Base-by-base conservation (phyloP, 2,797 vertebrate genomes). In the Sebastes dallii region DNA sequence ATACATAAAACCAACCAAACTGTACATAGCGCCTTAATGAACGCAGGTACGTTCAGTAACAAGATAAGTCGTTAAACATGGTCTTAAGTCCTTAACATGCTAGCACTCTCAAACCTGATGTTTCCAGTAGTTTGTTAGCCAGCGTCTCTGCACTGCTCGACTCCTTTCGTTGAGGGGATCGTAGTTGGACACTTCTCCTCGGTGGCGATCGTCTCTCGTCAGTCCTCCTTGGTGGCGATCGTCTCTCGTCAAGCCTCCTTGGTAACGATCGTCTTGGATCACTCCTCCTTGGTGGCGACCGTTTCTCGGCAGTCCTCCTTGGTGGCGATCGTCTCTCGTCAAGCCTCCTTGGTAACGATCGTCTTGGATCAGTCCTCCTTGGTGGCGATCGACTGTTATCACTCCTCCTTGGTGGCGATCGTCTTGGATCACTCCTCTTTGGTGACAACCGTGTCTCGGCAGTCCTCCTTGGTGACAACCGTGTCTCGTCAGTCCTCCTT, bases 41-140 rank as follows among this genome's bases (percentile, higher is more conserved):
- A 36, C 11, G 34, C 34, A 36, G 10, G 52, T 55, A 22, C 52
- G 18, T 9, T 10, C 11, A n/a, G 10, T 39, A 1, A 22, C 8
- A 30, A 39, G 12, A 12, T 4, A 36, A 3, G 2, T 66, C 7
- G 39, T 22, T 22, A 66, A 69, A 34, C 4, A 8, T 8, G 4
- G 9, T 30, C 36, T 46, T 20, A 14, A 34, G 12, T 27, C 5
- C 12, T 66, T 25, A 6, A 60, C 54, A 72, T 14, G 3, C 29
- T 66, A 29, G 3, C 1, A n/a, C 9, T 70, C 8, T 73, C 87
- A 61, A 72, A 96, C 95, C 94, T 91, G 95, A 85, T 25, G 90
- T 88, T 81, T 95, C 78, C 58, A 96, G 87, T 7, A 96, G 80
- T 61, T 89, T 94, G 84, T 93, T 95, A 0, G 94, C 92, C 56